These are phyloP conservation scores for Nanorana parkeri DNA, from an alignment of 2,113 vertebrate genomes.

Conservation along the genomic window DNA sequence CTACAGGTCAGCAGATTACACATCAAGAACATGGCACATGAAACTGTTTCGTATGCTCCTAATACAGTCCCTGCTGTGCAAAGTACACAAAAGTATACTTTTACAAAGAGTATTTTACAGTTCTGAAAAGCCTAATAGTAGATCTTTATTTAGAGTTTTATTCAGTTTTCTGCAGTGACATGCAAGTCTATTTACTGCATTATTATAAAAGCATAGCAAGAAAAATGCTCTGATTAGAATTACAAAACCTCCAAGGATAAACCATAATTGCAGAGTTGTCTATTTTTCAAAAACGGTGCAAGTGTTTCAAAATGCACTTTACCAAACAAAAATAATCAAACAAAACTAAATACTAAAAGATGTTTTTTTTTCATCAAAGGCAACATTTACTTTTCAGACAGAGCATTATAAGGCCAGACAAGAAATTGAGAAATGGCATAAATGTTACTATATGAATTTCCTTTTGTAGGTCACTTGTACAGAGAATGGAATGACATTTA, in stretches of 20 bases:
- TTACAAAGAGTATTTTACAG: too few relatives aligned
- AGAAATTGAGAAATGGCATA: conserved; percentile 26
- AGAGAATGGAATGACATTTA: conserved; percentile 39
- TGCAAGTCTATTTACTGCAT: too few relatives aligned
- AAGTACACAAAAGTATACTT: too few relatives aligned
- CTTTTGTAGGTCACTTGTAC: conserved; percentile 39
- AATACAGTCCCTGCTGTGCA: too few relatives aligned
- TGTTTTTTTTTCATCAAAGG: background rate
- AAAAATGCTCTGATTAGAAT: too few relatives aligned
- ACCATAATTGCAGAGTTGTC: too few relatives aligned
- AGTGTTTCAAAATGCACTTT: background rate
- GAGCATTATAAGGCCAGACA: background rate
- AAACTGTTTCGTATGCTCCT: background rate
- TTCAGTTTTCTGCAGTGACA: too few relatives aligned
- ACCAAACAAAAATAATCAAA: background rate
- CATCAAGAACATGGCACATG: background rate
- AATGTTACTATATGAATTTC: conserved; percentile 43
- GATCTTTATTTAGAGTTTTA: too few relatives aligned
- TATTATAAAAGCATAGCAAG: too few relatives aligned
- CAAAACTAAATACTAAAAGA: too few relatives aligned
- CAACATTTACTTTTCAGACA: background rate
- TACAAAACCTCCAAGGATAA: too few relatives aligned
- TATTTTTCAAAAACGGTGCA: background rate
- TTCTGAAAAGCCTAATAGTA: too few relatives aligned
- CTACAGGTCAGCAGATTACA: background rate